Percentiles rank a stretch among this genome's conserved stretches.
phyloP scores from a whole-genome alignment of 2,888 invertebrate genomes.

The Marasmarcha lunaedactyla region DNA sequence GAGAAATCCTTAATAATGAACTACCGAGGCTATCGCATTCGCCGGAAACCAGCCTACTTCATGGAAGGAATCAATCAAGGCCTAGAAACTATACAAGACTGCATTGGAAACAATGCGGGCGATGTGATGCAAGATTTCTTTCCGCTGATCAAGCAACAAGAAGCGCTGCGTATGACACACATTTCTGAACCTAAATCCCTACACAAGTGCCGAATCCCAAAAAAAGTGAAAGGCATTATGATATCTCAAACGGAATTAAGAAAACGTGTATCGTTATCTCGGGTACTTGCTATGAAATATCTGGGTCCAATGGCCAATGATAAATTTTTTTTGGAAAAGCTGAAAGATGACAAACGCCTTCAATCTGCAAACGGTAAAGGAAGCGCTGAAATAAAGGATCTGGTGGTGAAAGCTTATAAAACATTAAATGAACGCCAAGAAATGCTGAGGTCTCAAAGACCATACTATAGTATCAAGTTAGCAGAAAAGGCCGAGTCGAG shows the following conservation, averaged over 20 bases:
- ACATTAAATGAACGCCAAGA: conserved; percentile 51
- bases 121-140: conserved; percentile 52
- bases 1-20: conserved; percentile 57
- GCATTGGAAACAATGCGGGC: conserved; percentile 51
- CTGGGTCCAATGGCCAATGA: conserved; percentile 61
- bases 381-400: conserved; percentile 28
- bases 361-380: conserved; percentile 47
- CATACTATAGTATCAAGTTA: conserved; percentile 54
- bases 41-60: conserved; percentile 54
- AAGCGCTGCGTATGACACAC: conserved; percentile 29
- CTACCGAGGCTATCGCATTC: conserved; percentile 37
- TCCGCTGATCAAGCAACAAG: conserved; percentile 45
- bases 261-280: conserved; percentile 39
- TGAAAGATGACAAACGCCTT: conserved; percentile 41
- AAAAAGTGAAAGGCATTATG: conserved; percentile 31
- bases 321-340: conserved; percentile 51
- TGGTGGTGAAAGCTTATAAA: conserved; percentile 39
- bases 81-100: conserved; percentile 56
- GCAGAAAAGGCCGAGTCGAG: conserved; percentile 53
- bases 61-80: conserved; percentile 57
- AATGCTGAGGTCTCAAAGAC: conserved; percentile 52
- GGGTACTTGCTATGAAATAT: conserved; percentile 61
- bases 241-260: conserved; percentile 54
- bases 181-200: conserved; percentile 28
- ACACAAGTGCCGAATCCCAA: conserved; percentile 48